Evolutionary conservation across 2,797 vertebrate species (phyloP).

Genomic region (Poeciliopsis turneri): DNA sequence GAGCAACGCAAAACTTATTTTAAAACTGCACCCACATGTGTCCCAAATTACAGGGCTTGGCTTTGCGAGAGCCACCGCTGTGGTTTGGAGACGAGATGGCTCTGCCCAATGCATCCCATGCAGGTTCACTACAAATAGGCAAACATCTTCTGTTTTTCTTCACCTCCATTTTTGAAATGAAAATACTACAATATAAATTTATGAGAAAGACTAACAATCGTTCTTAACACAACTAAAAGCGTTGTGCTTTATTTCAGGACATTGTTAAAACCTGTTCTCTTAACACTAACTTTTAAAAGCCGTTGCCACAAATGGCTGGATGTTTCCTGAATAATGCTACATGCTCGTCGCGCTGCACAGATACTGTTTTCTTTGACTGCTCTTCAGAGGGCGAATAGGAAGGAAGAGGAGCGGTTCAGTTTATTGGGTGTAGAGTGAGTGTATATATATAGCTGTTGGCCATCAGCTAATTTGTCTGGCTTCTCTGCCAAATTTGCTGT

Average conservation of each 20-base stretch:
- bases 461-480: conserved; percentile 33
- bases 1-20: conserved; percentile 71
- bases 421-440: conserved; percentile 28
- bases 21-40: conserved; percentile 78
- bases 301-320: conserved; percentile 39
- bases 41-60: conserved; percentile 79
- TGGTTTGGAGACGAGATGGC: conserved; percentile 72
- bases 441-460: conserved; percentile 35
- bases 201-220: conserved; percentile 14
- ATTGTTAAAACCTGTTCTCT: conserved; percentile 26
- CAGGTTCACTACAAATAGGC: conserved; percentile 74
- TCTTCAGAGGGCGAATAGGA: conserved; percentile 46
- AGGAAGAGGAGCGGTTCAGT: conserved; percentile 37
- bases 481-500: conserved; percentile 41
- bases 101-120: conserved; percentile 70
- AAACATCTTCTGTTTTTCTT: conserved; percentile 39
- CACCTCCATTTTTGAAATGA: conserved; percentile 38
- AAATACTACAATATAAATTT: conserved; percentile 39
- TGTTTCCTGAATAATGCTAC: conserved; percentile 43
- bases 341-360: conserved; percentile 13
- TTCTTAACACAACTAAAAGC: conserved; percentile 31
- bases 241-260: conserved; percentile 33
- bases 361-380: conserved; percentile 45
- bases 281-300: conserved; percentile 54
- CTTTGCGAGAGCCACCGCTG: conserved; percentile 71